Percentiles rank a stretch among this genome's conserved stretches.
These are phyloP conservation scores for Trichogramma pretiosum DNA, from an alignment of 1,140 invertebrate species.

Conservation along the genomic window DNA sequence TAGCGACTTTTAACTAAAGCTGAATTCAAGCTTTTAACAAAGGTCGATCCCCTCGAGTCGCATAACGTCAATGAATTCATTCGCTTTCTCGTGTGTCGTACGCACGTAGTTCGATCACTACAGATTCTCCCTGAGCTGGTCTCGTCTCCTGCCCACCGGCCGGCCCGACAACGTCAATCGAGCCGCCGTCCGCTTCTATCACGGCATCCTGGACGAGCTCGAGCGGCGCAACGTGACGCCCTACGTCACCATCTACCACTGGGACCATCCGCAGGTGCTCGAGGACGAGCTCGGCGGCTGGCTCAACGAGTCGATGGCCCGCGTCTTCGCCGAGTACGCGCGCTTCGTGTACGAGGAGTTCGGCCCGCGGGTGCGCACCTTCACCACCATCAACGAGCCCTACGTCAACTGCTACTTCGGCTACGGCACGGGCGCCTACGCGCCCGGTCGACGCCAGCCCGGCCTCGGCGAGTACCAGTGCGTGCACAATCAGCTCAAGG, in stretches of 20 bases:
- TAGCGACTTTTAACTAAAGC: no score
- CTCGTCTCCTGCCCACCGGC: conserved; percentile 48
- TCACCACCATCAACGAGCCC: conserved; percentile 46
- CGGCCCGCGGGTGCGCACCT: conserved; percentile 39
- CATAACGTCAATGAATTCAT: no score
- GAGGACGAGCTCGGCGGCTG: conserved; percentile 52
- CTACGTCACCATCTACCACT: conserved; percentile 48
- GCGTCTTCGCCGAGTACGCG: conserved; percentile 49
- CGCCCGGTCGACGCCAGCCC: not conserved
- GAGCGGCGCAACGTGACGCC: conserved; percentile 44
- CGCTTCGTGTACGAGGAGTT: conserved; percentile 42
- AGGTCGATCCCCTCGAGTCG: no score
- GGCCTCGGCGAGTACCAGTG: conserved; percentile 26
- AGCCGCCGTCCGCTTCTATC: conserved; percentile 50
- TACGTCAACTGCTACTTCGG: conserved; percentile 30
- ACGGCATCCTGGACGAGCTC: conserved; percentile 48
- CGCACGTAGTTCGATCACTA: conserved; percentile 35
- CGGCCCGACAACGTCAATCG: conserved; percentile 43
- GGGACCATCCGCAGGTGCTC: conserved; percentile 45
- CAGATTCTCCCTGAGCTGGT: conserved; percentile 56
- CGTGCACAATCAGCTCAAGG: conserved; percentile 30
- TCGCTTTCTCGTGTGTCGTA: not conserved
- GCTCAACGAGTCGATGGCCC: conserved; percentile 48
- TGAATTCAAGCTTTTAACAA: no score
- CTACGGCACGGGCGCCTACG: not conserved